Evolutionary conservation across 2,888 invertebrate species (phyloP).

Genomic region (Allophyes oxyacanthae): DNA sequence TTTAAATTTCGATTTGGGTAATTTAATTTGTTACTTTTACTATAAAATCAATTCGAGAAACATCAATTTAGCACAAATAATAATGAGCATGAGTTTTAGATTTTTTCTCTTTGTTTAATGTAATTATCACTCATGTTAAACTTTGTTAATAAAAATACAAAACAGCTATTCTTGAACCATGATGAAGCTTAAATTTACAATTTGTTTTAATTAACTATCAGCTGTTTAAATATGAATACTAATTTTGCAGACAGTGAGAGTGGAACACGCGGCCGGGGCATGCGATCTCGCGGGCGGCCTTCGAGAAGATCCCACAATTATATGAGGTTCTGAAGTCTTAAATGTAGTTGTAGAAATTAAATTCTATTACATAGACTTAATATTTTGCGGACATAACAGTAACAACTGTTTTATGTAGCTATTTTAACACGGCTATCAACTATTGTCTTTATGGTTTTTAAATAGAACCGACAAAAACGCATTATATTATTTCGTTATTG

Average conservation of each 20-base stretch:
- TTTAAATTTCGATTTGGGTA: too few relatives aligned
- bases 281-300: conserved; percentile 78
- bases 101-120: too few relatives aligned
- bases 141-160: too few relatives aligned
- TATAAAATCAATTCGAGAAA: too few relatives aligned
- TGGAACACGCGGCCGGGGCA: conserved; percentile 80
- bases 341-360: conserved; percentile 39
- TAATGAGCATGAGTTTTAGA: too few relatives aligned
- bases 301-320: conserved; percentile 77
- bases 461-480: too few relatives aligned
- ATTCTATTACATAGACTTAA: conserved; percentile 28
- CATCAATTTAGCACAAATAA: too few relatives aligned
- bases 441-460: too few relatives aligned
- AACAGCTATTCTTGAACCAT: neutral
- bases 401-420: conserved; percentile 11
- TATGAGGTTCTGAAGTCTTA: conserved; percentile 73
- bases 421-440: conserved; percentile 22
- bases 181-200: conserved; percentile 14
- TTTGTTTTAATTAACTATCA: conserved; percentile 19
- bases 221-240: conserved; percentile 43
- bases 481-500: too few relatives aligned
- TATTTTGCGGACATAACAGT: conserved; percentile 11
- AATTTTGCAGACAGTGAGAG: conserved; percentile 81
- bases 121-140: too few relatives aligned
- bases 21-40: too few relatives aligned